Percentiles rank a stretch among this genome's conserved stretches.
Conservation (phyloP, 2,113 vertebrate genomes). For the Pithys albifrons region DNA sequence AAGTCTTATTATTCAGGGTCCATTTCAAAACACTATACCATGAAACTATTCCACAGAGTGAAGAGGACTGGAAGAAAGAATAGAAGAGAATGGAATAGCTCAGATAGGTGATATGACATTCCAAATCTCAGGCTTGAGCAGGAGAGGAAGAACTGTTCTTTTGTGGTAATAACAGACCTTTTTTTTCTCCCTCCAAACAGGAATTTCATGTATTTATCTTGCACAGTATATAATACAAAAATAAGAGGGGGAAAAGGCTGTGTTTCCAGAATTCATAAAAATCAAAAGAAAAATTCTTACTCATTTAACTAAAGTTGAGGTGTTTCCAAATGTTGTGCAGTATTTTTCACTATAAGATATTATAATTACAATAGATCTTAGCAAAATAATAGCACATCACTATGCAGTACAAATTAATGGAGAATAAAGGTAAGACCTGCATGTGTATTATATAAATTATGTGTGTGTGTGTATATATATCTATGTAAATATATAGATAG, state of each 20-base stretch:
- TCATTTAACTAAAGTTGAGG: background rate
- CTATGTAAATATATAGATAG: background rate
- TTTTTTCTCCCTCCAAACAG: background rate
- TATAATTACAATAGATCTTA: background rate
- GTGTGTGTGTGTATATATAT: fast-evolving
- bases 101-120: background rate
- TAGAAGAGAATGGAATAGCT: background rate
- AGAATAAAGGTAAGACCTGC: background rate
- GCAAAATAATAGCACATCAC: background rate
- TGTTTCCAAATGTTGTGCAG: background rate
- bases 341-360: background rate
- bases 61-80: background rate
- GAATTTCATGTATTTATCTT: background rate
- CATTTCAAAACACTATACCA: background rate
- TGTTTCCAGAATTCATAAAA: background rate
- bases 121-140: background rate
- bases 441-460: background rate
- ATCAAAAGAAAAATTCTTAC: background rate
- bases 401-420: background rate
- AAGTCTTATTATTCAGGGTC: background rate
- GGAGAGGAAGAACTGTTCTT: background rate
- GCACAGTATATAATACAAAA: background rate
- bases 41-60: background rate
- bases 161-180: background rate
- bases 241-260: background rate